Conservation (phyloP, 2,113 vertebrate species). For the Charadrius vociferus region DNA sequence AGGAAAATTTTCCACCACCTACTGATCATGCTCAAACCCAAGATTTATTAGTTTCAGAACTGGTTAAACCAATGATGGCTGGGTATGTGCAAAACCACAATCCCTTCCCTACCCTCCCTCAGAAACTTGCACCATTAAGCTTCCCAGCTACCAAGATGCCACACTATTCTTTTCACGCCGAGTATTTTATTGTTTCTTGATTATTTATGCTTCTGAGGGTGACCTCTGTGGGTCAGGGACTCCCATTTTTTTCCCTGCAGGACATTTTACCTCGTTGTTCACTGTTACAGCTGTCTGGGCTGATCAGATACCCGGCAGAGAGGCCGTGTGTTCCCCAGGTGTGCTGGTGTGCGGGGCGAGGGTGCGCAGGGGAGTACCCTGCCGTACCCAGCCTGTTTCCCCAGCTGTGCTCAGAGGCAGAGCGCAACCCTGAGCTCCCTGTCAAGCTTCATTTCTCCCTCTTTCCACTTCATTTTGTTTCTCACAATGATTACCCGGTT, state of each 20-base stretch:
- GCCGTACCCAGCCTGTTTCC: not conserved
- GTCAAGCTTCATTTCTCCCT: not conserved
- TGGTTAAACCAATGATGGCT: not conserved
- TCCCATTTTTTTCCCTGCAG: not conserved
- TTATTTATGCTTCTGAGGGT: not conserved
- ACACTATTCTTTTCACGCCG: not conserved
- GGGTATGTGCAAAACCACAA: not conserved
- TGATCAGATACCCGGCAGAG: not conserved
- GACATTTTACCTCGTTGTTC: not conserved
- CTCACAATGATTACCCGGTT: not conserved
- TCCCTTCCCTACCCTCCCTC: not conserved
- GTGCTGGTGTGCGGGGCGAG: not conserved
- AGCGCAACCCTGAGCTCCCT: not conserved
- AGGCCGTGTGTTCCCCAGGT: not conserved
- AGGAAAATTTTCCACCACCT: not conserved
- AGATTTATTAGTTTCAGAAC: not conserved
- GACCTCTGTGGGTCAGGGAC: not conserved
- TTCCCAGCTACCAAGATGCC: not conserved
- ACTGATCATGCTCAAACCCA: not conserved
- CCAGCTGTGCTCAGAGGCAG: not conserved
- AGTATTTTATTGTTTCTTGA: slow-evolving; percentile 20
- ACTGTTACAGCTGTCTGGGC: not conserved
- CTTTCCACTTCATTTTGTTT: not conserved
- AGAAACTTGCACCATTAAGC: not conserved
- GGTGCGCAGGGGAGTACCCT: accelerated